A percentile compares a stretch with the other conserved stretches of the same genome.
Evolutionary conservation across 37 sponge, comb jelly and placozoan species (phyloP).

Genomic region (Hexactinellida sp.): DNA sequence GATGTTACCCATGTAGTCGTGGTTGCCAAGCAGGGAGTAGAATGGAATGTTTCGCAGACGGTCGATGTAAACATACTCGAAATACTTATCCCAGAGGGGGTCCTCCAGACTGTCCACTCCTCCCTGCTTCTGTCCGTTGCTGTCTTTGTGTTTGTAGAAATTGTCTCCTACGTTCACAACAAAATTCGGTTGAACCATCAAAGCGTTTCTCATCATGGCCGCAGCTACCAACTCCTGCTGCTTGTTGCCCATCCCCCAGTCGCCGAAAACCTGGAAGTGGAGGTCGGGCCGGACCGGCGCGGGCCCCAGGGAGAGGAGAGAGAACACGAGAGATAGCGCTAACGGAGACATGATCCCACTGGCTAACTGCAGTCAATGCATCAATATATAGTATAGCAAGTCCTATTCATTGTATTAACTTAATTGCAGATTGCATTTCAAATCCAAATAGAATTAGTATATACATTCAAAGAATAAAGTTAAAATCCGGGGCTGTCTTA

Average conservation of each 20-base stretch:
- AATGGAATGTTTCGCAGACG: conserved; percentile 18
- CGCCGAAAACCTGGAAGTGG: conserved; percentile 22
- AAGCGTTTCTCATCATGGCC: conserved; percentile 7
- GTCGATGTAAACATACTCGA: conserved; percentile 21
- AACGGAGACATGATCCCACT: not conserved
- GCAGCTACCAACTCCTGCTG: conserved; percentile 19
- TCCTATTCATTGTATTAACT: not conserved
- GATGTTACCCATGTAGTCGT: conserved; percentile 29
- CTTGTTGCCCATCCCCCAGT: conserved; percentile 31
- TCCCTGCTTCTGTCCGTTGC: conserved; percentile 13
- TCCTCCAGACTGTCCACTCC: conserved; percentile 20
- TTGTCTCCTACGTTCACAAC: conserved; percentile 28
- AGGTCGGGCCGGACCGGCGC: not conserved
- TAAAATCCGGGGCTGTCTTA: too few species aligned
- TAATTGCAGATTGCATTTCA: not conserved
- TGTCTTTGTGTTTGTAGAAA: conserved; percentile 17
- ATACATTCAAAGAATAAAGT: not conserved
- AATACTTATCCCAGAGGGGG: conserved; percentile 21
- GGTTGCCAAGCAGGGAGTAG: conserved; percentile 22
- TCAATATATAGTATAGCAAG: not conserved
- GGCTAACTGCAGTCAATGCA: not conserved
- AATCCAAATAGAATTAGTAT: not conserved
- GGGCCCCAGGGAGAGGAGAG: not conserved
- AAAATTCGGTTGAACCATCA: not conserved
- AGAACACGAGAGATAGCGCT: not conserved